Conservation (phyloP, 1,140 invertebrate genomes). For the Cepaea nemoralis region DNA sequence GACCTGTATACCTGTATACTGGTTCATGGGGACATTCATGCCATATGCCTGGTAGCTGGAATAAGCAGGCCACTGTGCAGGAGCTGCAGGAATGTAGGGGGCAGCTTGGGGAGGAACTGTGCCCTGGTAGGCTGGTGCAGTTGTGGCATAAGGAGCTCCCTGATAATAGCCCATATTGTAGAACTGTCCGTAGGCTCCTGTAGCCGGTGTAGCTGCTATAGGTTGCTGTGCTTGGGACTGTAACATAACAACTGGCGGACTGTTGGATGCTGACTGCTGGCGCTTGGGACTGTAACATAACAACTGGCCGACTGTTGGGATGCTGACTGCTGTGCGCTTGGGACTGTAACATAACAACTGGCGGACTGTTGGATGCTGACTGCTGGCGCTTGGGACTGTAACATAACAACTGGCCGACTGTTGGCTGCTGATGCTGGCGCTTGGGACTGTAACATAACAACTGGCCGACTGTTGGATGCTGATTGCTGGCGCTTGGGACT, state of each 20-base stretch:
- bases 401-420: too few species aligned
- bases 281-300: too few species aligned
- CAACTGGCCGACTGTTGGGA: too few species aligned
- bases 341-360: too few species aligned
- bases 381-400: too few species aligned
- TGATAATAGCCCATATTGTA: slow-evolving; percentile 58
- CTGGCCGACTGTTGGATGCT: too few species aligned
- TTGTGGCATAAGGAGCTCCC: slow-evolving; percentile 42
- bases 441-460: too few species aligned
- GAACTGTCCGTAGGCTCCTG: slow-evolving; percentile 49
- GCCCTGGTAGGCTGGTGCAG: slow-evolving; percentile 47
- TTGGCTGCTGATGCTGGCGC: too few species aligned
- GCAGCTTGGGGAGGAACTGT: slow-evolving; percentile 49
- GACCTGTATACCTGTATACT: slow-evolving; percentile 46
- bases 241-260: slow-evolving; percentile 42
- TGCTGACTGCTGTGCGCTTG: too few species aligned
- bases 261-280: too few species aligned
- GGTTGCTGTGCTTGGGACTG: slow-evolving; percentile 48
- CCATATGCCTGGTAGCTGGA: slow-evolving; percentile 54
- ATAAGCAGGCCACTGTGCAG: slow-evolving; percentile 53
- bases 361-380: too few species aligned
- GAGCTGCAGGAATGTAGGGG: slow-evolving; percentile 50
- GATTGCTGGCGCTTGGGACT: too few species aligned
- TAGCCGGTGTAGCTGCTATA: slow-evolving; percentile 44
- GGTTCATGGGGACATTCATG: slow-evolving; percentile 56